Percentiles rank a stretch among this genome's conserved stretches.
These are phyloP conservation scores for Callitettix versicolor DNA, from an alignment of 1,140 invertebrate genomes.

Conservation along the genomic window DNA sequence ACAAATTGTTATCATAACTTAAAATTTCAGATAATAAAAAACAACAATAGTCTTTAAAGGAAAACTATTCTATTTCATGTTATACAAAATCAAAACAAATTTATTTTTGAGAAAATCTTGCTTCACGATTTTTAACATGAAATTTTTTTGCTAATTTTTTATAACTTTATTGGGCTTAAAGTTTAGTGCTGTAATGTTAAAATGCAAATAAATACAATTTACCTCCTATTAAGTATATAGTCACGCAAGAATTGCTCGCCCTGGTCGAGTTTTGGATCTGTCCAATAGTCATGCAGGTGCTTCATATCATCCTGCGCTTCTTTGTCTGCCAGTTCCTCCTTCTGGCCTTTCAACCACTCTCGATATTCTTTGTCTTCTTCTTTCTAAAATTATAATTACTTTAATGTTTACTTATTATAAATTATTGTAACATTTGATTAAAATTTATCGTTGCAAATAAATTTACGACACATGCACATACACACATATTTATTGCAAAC, in stretches of 20 bases:
- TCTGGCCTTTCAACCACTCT: constrained; percentile 72
- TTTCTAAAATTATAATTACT: constrained; percentile 24
- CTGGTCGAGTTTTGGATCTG: constrained; percentile 62
- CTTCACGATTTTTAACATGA: no score
- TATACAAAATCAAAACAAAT: no score
- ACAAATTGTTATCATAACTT: no score
- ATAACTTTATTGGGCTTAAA: no score
- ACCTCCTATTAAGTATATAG: constrained; percentile 83
- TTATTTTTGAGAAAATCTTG: no score
- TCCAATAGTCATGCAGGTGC: constrained; percentile 76
- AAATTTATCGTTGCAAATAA: not conserved
- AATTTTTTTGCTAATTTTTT: no score
- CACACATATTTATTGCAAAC: not conserved
- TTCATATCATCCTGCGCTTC: constrained; percentile 52
- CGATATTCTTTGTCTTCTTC: constrained; percentile 61
- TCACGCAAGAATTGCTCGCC: constrained; percentile 84
- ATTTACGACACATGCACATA: not conserved
- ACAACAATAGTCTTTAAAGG: no score
- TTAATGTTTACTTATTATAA: not conserved
- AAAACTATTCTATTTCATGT: no score
- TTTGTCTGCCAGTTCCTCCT: constrained; percentile 49
- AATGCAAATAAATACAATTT: constrained; percentile 30
- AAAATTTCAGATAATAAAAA: no score
- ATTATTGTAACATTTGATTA: not conserved
- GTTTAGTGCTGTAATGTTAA: no score